These are phyloP conservation scores for Nezara viridula DNA, from an alignment of 2,888 invertebrate genomes.

Conservation along the genomic window DNA sequence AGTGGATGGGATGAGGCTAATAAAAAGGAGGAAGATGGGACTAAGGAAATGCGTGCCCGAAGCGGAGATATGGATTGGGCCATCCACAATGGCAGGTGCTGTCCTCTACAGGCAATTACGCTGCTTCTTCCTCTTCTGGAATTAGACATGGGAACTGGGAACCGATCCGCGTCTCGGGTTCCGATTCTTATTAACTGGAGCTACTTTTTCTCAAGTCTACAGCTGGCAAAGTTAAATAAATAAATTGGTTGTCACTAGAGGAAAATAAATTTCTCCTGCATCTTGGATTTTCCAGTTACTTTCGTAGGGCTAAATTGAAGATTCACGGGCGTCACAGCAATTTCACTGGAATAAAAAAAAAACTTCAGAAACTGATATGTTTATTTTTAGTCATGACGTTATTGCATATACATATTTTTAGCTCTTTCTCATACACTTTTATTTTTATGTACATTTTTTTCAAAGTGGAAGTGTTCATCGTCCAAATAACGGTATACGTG, in stretches of 20 bases:
- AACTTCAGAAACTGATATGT: neutral
- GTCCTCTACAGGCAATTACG: constrained; percentile 20
- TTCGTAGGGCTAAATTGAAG: neutral
- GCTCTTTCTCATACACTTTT: too few relatives aligned
- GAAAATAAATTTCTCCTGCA: neutral
- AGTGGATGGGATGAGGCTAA: neutral
- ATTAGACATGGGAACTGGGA: constrained; percentile 1
- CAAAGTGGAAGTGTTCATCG: too few relatives aligned
- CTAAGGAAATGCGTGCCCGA: constrained; percentile 21
- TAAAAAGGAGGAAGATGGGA: neutral
- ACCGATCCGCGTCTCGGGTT: neutral
- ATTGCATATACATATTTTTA: neutral
- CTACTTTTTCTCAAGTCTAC: neutral
- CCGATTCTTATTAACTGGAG: neutral
- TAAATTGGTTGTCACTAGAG: neutral
- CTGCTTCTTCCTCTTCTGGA: neutral
- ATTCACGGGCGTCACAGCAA: neutral
- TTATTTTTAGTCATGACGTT: neutral
- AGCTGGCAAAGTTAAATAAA: neutral
- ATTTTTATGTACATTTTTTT: too few relatives aligned
- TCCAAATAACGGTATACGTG: too few relatives aligned
- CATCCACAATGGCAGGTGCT: neutral
- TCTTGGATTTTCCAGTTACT: neutral
- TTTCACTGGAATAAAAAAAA: neutral
- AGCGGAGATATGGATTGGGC: constrained; percentile 17